Conservation (phyloP, 2,113 vertebrate genomes). For the Phyllopteryx taeniolatus region DNA sequence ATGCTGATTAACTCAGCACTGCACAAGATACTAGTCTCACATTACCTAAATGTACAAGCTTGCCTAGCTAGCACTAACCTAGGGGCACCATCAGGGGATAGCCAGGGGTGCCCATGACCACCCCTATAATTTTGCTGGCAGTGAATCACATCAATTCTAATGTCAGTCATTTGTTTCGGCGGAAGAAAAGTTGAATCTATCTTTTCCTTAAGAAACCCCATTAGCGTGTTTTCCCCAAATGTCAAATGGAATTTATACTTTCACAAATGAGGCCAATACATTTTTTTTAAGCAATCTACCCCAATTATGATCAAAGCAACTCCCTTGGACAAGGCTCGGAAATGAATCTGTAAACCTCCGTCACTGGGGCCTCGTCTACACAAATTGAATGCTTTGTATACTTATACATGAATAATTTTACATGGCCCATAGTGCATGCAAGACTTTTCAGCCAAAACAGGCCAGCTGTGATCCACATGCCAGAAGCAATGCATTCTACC, state of each 20-base stretch:
- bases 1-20: too few species aligned
- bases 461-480: background rate
- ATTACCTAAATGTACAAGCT: too few species aligned
- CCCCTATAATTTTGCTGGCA: too few species aligned
- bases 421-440: conserved; percentile 4
- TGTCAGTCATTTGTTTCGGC: too few species aligned
- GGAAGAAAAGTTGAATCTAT: background rate
- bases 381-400: conserved; percentile 23
- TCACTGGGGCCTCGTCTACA: conserved; percentile 1
- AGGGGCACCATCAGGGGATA: too few species aligned
- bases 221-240: background rate
- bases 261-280: background rate
- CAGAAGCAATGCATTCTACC: background rate
- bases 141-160: too few species aligned
- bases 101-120: too few species aligned
- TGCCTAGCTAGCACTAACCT: too few species aligned
- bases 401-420: conserved; percentile 23
- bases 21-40: too few species aligned
- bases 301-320: conserved; percentile 3
- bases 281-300: conserved; percentile 1
- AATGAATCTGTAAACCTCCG: conserved; percentile 9
- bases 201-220: background rate
- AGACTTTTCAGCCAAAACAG: conserved; percentile 7
- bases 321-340: background rate
- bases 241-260: background rate